phyloP scores from a whole-genome alignment of 2,113 vertebrate genomes.

The Pelobates fuscus region DNA sequence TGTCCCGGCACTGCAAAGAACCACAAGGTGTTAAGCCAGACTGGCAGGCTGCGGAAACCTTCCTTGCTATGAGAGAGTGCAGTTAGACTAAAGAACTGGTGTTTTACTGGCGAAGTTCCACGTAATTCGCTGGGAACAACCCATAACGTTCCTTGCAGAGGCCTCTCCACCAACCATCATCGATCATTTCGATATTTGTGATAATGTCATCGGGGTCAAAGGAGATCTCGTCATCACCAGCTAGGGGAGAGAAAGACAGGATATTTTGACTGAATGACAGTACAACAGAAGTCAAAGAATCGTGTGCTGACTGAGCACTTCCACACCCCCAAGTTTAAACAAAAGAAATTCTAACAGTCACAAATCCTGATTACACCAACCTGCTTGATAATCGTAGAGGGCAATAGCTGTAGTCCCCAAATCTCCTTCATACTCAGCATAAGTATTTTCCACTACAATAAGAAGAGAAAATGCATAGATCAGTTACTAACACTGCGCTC shows the following conservation, averaged over 20 bases:
- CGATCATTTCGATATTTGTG: conserved; percentile 98
- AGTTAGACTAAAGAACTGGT: neutral
- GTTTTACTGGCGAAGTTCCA: conserved; percentile 84
- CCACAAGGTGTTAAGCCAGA: neutral
- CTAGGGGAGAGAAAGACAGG: conserved; percentile 62
- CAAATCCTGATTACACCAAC: conserved; percentile 66
- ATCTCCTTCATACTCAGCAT: conserved; percentile 81
- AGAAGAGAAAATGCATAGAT: neutral
- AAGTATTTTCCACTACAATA: conserved; percentile 70
- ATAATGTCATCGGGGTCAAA: conserved; percentile 97
- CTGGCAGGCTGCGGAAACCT: neutral
- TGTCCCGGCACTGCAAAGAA: neutral
- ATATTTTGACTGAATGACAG: neutral
- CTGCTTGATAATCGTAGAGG: conserved; percentile 96
- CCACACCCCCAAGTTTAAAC: neutral
- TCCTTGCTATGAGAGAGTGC: neutral
- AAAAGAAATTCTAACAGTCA: neutral
- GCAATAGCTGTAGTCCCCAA: conserved; percentile 91
- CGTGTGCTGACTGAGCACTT: no score
- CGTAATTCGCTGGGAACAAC: conserved; percentile 95
- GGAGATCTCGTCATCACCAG: conserved; percentile 94
- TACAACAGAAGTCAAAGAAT: no score
- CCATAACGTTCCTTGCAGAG: conserved; percentile 87
- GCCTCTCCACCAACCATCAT: conserved; percentile 96
- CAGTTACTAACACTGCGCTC: no score